Evolutionary conservation across 2,113 vertebrate genomes (phyloP), one percentile per base, ranked within the genome.

Genomic region (Aix galericulata): DNA sequence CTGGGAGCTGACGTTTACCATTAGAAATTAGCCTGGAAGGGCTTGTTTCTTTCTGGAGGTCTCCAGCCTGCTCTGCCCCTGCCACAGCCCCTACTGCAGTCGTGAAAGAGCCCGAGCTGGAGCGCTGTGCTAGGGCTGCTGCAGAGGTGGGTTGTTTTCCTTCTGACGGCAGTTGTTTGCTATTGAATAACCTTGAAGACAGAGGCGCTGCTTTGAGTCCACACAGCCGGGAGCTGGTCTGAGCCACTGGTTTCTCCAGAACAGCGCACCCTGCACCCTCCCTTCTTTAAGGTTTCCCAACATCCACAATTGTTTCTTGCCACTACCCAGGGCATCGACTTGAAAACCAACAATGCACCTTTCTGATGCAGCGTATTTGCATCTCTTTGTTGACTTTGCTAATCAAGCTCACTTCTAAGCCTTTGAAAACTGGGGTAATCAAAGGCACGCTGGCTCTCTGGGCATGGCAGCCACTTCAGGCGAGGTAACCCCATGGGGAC

Each of bases 351-450:
- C 23, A 44, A 46, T 72, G 81, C 91, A 84, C 81, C 77, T 93
- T 86, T 75, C n/a, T 80, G 62, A 95, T 55, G 92, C 23, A 25
- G 62, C 2, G 0, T 79, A 93, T 97, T 96, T 94, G 86, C 93
- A 91, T 96, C 74, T 74, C 93, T 96, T 88, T 96, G 95, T 95
- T 96, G 93, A 92, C 89, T 91, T 94, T 91, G 67, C 80, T 96
- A 96, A 95, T 93, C 95, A 67, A 79, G 86, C 88, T 92, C 83
- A 14, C 73, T 86, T 59, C 74, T 32, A 36, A 84, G 91, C 76
- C 83, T 95, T 96, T 93, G 92, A 85, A 91, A 94, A 60, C 50
- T 42, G 71, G 6, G 13, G n/a, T 22, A 64, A 77, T 93, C 82
- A 78, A 64, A 95, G 64, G 73, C 80, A 58, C 29, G 1, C 62